Evolutionary conservation across 2,797 vertebrate genomes (phyloP).

Genomic region (Gymnoscopelus braueri): DNA sequence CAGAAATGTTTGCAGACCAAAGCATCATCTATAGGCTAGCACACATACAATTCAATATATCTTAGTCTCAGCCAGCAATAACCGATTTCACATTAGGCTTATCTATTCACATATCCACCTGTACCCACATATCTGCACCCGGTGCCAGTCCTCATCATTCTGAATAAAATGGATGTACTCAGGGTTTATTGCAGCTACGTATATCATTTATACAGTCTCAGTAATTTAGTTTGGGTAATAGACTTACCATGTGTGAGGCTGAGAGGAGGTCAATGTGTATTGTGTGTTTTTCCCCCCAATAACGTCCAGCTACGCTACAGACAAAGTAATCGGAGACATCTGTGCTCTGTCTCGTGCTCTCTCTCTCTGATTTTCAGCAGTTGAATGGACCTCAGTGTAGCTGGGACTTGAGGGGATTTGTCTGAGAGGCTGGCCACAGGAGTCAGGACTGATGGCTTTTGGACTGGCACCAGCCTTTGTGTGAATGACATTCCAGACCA

Average conservation of each 20-base stretch:
- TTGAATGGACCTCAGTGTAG: slow-evolving; percentile 58
- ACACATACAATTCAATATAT: slow-evolving; percentile 27
- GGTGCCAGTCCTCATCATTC: slow-evolving; percentile 11
- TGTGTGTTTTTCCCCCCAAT: slow-evolving; percentile 39
- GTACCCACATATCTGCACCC: slow-evolving; percentile 13
- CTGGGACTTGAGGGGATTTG: slow-evolving; percentile 62
- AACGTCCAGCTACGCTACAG: slow-evolving; percentile 56
- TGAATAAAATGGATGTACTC: slow-evolving; percentile 38
- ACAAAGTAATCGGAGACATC: slow-evolving; percentile 67
- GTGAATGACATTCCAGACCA: slow-evolving; percentile 65
- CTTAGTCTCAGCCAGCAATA: neutral
- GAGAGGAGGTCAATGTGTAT: slow-evolving; percentile 26
- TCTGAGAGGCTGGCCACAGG: slow-evolving; percentile 43
- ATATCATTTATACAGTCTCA: slow-evolving; percentile 2
- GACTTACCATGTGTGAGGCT: slow-evolving; percentile 62
- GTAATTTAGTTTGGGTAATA: slow-evolving; percentile 62
- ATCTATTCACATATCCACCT: too few relatives aligned
- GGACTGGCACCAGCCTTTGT: slow-evolving; percentile 58
- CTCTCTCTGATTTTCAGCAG: slow-evolving; percentile 55
- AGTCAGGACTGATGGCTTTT: slow-evolving; percentile 36
- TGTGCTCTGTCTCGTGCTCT: slow-evolving; percentile 47
- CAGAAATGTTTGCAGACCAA: slow-evolving; percentile 35
- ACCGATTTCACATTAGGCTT: too few relatives aligned
- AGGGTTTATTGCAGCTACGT: slow-evolving; percentile 24
- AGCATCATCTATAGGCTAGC: slow-evolving; percentile 26